Evolutionary conservation across 2,888 invertebrate species (phyloP).

Genomic region (Cerceris ruficornis): DNA sequence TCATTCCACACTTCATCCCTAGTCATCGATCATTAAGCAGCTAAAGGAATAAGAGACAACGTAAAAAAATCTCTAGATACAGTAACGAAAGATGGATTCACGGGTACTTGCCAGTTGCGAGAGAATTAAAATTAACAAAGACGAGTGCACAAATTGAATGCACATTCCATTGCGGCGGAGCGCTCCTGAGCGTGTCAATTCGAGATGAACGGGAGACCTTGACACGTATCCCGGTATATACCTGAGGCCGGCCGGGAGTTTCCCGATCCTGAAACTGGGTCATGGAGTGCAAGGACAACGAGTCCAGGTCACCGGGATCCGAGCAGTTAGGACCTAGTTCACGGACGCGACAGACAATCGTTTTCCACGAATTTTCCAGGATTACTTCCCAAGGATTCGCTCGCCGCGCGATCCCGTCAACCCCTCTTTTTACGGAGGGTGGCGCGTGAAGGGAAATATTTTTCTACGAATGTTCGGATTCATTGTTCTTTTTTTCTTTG

Average conservation of each 20-base stretch:
- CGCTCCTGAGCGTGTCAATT: slow-evolving; percentile 40
- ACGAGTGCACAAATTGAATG: not conserved
- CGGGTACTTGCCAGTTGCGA: not conserved
- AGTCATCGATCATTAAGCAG: too few relatives aligned
- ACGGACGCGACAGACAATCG: slow-evolving; percentile 55
- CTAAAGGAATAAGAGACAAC: too few relatives aligned
- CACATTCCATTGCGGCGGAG: slow-evolving; percentile 6
- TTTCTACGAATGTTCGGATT: not conserved
- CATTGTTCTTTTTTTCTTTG: too few relatives aligned
- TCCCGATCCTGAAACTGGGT: slow-evolving; percentile 75
- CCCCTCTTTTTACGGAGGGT: not conserved
- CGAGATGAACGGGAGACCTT: slow-evolving; percentile 68
- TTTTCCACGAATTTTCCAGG: slow-evolving; percentile 31
- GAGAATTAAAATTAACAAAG: not conserved
- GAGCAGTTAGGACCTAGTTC: slow-evolving; percentile 63
- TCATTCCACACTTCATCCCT: too few relatives aligned
- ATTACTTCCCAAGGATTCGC: slow-evolving; percentile 5
- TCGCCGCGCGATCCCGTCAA: not conserved
- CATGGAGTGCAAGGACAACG: slow-evolving; percentile 78
- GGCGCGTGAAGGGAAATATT: not conserved
- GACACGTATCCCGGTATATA: slow-evolving; percentile 72
- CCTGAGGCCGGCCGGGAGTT: slow-evolving; percentile 63
- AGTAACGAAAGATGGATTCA: too few relatives aligned
- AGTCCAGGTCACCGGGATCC: slow-evolving; percentile 75
- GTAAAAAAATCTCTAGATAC: too few relatives aligned